Evolutionary conservation across 1,140 invertebrate genomes (phyloP), one percentile per base, ranked within the genome.

Genomic region (Nasonia longicornis): DNA sequence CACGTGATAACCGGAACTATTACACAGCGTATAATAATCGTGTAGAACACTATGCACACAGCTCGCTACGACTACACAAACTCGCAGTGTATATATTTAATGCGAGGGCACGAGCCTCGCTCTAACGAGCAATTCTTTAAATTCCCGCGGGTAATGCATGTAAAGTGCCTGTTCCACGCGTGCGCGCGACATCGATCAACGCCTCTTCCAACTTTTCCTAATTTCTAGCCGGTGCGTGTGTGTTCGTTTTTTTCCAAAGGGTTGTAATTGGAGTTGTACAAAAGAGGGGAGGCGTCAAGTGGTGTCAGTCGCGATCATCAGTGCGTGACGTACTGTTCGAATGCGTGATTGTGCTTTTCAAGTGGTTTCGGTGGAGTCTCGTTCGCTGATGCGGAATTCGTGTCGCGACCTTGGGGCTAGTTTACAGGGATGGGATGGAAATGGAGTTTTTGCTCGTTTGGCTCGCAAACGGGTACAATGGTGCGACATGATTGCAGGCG

Each of bases 41-140:
- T 10, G 14, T 3, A 42, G 14, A 29, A 16, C 26, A 73, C 12
- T 52, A 52, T 16, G 14, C 11, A 12, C 12, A 11, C 20, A 63
- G 6, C 16, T 16, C 48, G 48, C 48, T 4, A 20, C 14, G 52
- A 58, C 52, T 58, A 2, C 6, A 58, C 6, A 20, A 20, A 10
- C n/a, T 12, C 58, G 11, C 29, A 1, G 10, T 14, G 12, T 26
- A 2, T 26, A n/a, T 66, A 77, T 29, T 77, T 67, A 29, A 48
- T 11, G n/a, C 63, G 11, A 16, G 63, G 6, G 8, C 11, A 29
- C 22, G 64, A 29, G 75, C 12, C n/a, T 2, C 20, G 10, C 3
- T 58, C 45, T 81, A 82, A 82, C 76, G 64, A 80, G 80, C 80
- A 78, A 77, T 82, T 83, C 26, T 72, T 80, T 78, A 70, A 67